A percentile compares a stretch with the other conserved stretches of the same genome.
Evolutionary conservation across 2,888 invertebrate genomes (phyloP).

Genomic region (Lithophane semibrunnea): DNA sequence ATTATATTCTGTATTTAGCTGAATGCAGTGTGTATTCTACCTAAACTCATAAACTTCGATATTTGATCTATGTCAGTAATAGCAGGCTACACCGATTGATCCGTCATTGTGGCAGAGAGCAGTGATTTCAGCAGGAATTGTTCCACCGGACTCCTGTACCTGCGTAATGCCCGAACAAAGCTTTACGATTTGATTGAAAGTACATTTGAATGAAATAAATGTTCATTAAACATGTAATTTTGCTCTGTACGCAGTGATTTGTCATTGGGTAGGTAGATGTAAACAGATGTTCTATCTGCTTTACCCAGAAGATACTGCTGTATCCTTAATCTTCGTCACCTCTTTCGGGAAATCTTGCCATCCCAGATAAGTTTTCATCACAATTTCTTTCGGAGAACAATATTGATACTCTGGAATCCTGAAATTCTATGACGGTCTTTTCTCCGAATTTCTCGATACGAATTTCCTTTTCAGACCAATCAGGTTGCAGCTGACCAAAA

Average conservation of each 20-base stretch:
- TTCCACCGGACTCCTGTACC: slow-evolving; percentile 64
- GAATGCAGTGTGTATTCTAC: slow-evolving; percentile 28
- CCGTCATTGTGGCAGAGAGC: slow-evolving; percentile 76
- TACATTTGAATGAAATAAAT: slow-evolving; percentile 22
- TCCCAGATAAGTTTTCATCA: neutral
- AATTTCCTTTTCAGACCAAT: slow-evolving; percentile 4
- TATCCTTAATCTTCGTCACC: neutral
- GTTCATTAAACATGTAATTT: neutral
- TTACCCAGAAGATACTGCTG: too few species aligned
- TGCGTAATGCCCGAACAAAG: slow-evolving; percentile 23
- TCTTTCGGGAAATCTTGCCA: neutral
- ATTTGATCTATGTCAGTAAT: slow-evolving; percentile 57
- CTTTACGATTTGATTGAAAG: slow-evolving; percentile 34
- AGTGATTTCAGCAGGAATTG: slow-evolving; percentile 79
- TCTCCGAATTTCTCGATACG: neutral
- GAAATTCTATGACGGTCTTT: neutral
- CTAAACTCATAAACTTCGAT: slow-evolving; percentile 10
- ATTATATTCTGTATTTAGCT: too few species aligned
- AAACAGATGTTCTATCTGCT: neutral
- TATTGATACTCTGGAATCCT: neutral
- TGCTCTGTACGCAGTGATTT: neutral
- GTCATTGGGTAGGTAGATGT: neutral
- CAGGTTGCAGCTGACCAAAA: slow-evolving; percentile 25
- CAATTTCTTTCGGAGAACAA: neutral
- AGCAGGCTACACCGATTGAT: slow-evolving; percentile 75